Percentiles rank a stretch among this genome's conserved stretches.
These are phyloP conservation scores for Podarcis siculus DNA, from an alignment of 2,797 vertebrate species.

Conservation along the genomic window DNA sequence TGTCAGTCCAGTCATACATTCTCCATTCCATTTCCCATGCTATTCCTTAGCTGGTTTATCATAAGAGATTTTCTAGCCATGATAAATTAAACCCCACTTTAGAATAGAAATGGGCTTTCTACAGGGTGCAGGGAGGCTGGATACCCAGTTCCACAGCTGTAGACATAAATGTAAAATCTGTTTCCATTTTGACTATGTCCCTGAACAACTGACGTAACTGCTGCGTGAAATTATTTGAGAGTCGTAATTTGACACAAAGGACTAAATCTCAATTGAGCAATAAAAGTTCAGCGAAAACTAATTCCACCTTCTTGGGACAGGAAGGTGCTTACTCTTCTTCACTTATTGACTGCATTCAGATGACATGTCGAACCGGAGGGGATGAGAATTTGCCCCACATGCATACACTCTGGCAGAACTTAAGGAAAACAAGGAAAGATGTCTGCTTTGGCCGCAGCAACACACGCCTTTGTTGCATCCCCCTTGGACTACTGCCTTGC, in stretches of 20 bases:
- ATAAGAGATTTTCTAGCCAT: constrained; percentile 53
- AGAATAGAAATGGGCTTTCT: constrained; percentile 55
- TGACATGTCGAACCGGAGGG: neutral
- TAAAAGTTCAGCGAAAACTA: constrained; percentile 9
- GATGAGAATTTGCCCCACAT: too few relatives aligned
- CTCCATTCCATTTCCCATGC: constrained; percentile 55
- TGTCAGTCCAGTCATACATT: constrained; percentile 36
- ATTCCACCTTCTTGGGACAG: neutral
- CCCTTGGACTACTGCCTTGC: too few relatives aligned
- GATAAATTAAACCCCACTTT: constrained; percentile 54
- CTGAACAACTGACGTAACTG: constrained; percentile 35
- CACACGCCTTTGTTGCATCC: too few relatives aligned
- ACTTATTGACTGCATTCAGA: neutral
- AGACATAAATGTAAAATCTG: constrained; percentile 58
- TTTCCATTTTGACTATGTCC: constrained; percentile 66
- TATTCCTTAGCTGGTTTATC: constrained; percentile 48
- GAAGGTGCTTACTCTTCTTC: neutral
- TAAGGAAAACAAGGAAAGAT: too few relatives aligned
- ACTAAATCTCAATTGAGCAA: neutral
- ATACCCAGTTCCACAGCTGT: constrained; percentile 65
- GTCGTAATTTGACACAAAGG: neutral
- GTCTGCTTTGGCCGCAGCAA: too few relatives aligned
- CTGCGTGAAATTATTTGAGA: constrained; percentile 41
- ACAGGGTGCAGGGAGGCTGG: constrained; percentile 45
- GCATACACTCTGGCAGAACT: too few relatives aligned